Evolutionary conservation across 2,888 invertebrate species (phyloP).

Genomic region (Caenorhabditis zanzibari): DNA sequence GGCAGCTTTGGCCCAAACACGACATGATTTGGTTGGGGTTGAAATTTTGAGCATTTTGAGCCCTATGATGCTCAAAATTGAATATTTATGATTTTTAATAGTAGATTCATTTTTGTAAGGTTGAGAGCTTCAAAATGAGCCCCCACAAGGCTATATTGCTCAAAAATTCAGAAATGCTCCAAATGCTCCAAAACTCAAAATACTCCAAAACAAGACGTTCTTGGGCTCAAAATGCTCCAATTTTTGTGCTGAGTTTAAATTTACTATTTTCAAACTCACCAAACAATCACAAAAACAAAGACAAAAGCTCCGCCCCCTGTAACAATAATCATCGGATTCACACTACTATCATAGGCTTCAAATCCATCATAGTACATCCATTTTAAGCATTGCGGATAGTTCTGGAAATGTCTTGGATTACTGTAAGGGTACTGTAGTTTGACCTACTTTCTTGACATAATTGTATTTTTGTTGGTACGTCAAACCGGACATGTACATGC

Average conservation of each 20-base stretch:
- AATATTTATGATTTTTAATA: neutral
- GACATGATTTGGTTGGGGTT: too few relatives aligned
- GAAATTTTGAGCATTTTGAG: too few relatives aligned
- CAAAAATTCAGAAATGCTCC: too few relatives aligned
- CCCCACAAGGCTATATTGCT: too few relatives aligned
- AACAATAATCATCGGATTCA: slow-evolving; percentile 27
- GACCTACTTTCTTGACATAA: slow-evolving; percentile 14
- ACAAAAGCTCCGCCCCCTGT: slow-evolving; percentile 38
- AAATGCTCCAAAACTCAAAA: too few relatives aligned
- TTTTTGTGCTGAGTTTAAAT: neutral
- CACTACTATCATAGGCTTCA: slow-evolving; percentile 36
- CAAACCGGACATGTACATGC: slow-evolving; percentile 21
- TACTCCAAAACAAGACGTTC: neutral
- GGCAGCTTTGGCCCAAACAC: too few relatives aligned
- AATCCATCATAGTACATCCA: slow-evolving; percentile 27
- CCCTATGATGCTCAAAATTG: too few relatives aligned
- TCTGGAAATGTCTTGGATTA: neutral
- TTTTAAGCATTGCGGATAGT: slow-evolving; percentile 44
- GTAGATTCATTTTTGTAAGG: too few relatives aligned
- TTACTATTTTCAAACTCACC: slow-evolving; percentile 5
- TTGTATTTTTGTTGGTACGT: slow-evolving; percentile 37
- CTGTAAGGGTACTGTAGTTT: neutral
- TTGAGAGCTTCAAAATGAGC: neutral
- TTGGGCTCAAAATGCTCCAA: neutral
- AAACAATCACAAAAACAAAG: slow-evolving; percentile 29